Conservation (phyloP, 1,140 invertebrate species). For the Cydia fagiglandana region DNA sequence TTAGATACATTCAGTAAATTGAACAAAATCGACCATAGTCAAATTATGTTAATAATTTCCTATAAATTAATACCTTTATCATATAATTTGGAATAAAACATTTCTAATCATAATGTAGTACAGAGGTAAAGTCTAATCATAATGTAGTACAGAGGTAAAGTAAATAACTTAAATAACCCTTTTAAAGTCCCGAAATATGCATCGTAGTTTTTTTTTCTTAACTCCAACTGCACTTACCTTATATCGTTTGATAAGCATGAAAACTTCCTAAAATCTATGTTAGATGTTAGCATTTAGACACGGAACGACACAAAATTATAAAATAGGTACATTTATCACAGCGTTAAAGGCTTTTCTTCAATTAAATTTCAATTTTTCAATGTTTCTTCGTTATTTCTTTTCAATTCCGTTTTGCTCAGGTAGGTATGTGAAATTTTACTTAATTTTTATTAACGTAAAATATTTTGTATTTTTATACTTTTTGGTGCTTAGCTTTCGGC, state of each 20-base stretch:
- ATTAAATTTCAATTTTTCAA: background rate
- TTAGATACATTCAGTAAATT: background rate
- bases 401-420: background rate
- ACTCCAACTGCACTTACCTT: conserved; percentile 34
- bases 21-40: too few species aligned
- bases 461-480: conserved; percentile 11
- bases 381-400: background rate
- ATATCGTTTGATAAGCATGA: conserved; percentile 41
- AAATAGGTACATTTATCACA: background rate
- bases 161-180: background rate
- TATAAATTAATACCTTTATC: too few species aligned
- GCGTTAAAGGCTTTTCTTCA: background rate
- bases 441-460: background rate
- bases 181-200: background rate
- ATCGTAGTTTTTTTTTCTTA: background rate
- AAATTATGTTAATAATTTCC: too few species aligned
- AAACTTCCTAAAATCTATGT: conserved; percentile 40
- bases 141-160: too few species aligned
- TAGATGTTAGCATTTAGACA: conserved; percentile 46
- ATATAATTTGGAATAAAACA: too few species aligned
- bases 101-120: too few species aligned
- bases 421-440: background rate
- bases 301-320: conserved; percentile 37
- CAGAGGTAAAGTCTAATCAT: too few species aligned
- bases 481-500: conserved; percentile 24